phyloP scores from a whole-genome alignment of 2,888 invertebrate genomes.

The Lissonota sp. region DNA sequence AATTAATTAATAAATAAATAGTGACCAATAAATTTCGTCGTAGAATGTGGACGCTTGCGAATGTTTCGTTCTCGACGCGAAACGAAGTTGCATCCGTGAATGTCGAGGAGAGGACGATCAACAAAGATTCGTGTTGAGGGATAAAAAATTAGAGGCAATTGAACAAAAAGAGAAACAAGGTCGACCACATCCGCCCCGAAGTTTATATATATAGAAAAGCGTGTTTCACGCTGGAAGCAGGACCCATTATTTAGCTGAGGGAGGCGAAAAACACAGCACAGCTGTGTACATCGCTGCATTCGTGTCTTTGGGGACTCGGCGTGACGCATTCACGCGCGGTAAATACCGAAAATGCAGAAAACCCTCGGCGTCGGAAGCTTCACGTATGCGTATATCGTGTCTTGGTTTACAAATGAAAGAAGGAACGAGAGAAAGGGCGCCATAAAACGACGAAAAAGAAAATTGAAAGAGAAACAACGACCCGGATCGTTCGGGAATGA shows the following conservation, averaged over 20 bases:
- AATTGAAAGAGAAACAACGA: not conserved
- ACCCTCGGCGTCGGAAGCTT: constrained; percentile 9
- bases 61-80: not conserved
- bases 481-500: constrained; percentile 22
- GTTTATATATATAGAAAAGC: constrained; percentile 34
- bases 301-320: constrained; percentile 19
- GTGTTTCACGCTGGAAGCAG: constrained; percentile 25
- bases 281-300: constrained; percentile 11
- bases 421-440: not conserved
- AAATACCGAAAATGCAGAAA: constrained; percentile 36
- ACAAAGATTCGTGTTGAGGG: constrained; percentile 53
- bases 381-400: constrained; percentile 1
- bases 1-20: constrained; percentile 42
- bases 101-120: constrained; percentile 36
- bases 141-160: constrained; percentile 14
- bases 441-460: not conserved
- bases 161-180: constrained; percentile 53
- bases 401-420: constrained; percentile 31
- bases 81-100: not conserved
- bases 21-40: no score
- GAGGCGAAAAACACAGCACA: constrained; percentile 24
- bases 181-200: constrained; percentile 62
- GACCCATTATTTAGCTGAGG: constrained; percentile 57
- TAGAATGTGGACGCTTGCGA: constrained; percentile 46
- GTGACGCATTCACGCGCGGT: constrained; percentile 51